These are phyloP conservation scores for Microplitis deprimator DNA, from an alignment of 2,888 invertebrate genomes.

Conservation along the genomic window DNA sequence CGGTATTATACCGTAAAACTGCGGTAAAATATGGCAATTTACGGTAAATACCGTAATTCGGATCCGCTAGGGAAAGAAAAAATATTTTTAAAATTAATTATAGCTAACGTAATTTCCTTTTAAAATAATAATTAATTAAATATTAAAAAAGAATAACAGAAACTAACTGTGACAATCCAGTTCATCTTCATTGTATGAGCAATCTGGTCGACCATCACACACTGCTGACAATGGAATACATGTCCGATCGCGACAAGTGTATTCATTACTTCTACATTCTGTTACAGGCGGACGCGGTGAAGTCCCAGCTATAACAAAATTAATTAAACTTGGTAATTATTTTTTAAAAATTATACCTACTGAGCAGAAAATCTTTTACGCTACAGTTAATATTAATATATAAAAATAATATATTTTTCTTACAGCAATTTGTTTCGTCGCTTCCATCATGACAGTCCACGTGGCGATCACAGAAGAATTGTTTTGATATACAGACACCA, in stretches of 20 bases:
- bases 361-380: too few species aligned
- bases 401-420: constrained; percentile 45
- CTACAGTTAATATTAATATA: too few species aligned
- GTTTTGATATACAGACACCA: constrained; percentile 74
- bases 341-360: too few species aligned
- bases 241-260: constrained; percentile 74
- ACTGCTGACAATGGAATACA: constrained; percentile 71
- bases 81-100: too few species aligned
- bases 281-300: constrained; percentile 51
- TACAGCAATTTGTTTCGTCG: constrained; percentile 78
- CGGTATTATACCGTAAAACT: too few species aligned
- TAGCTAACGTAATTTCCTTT: too few species aligned
- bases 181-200: constrained; percentile 77
- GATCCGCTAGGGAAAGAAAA: too few species aligned
- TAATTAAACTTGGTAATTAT: not conserved
- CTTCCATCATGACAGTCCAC: constrained; percentile 76
- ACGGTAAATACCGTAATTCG: too few species aligned
- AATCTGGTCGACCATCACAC: constrained; percentile 75
- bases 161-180: constrained; percentile 70
- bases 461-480: constrained; percentile 75
- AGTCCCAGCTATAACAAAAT: constrained; percentile 58
- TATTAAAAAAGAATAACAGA: not conserved
- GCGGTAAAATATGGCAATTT: too few species aligned
- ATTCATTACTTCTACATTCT: constrained; percentile 70
- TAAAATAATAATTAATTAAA: not conserved